A percentile compares a stretch with the other conserved stretches of the same genome.
phyloP scores from a whole-genome alignment of 2,113 vertebrate species.

The Phodopus roborovskii region DNA sequence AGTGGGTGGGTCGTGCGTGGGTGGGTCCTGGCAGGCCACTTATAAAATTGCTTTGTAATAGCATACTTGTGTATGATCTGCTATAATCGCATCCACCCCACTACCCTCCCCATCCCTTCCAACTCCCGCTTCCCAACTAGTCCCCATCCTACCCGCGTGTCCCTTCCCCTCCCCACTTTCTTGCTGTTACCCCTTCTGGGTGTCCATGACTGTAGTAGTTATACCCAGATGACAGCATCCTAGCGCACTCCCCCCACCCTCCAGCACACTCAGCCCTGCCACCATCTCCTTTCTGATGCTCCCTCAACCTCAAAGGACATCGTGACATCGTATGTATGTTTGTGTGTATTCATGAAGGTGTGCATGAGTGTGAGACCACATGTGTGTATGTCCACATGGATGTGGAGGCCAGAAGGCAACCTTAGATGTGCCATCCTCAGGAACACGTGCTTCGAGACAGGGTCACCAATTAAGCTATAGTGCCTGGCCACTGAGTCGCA shows the following conservation, averaged over 20 bases:
- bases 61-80: not conserved
- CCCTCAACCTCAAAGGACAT: not conserved
- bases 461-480: not conserved
- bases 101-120: not conserved
- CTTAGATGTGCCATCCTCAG: not conserved
- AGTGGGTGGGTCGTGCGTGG: not conserved
- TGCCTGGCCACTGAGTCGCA: no score
- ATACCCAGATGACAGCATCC: not conserved
- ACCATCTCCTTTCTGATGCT: not conserved
- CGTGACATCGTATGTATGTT: not conserved
- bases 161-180: not conserved
- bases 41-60: not conserved
- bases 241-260: not conserved
- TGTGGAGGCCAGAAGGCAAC: not conserved
- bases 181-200: not conserved
- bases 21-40: not conserved
- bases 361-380: not conserved
- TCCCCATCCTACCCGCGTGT: not conserved
- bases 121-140: not conserved
- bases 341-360: not conserved
- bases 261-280: not conserved
- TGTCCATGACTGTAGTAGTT: not conserved
- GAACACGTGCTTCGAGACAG: no score
- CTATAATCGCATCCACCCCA: not conserved
- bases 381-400: not conserved